These are phyloP conservation scores for Trilocha varians DNA, from an alignment of 2,888 invertebrate genomes.

Conservation along the genomic window DNA sequence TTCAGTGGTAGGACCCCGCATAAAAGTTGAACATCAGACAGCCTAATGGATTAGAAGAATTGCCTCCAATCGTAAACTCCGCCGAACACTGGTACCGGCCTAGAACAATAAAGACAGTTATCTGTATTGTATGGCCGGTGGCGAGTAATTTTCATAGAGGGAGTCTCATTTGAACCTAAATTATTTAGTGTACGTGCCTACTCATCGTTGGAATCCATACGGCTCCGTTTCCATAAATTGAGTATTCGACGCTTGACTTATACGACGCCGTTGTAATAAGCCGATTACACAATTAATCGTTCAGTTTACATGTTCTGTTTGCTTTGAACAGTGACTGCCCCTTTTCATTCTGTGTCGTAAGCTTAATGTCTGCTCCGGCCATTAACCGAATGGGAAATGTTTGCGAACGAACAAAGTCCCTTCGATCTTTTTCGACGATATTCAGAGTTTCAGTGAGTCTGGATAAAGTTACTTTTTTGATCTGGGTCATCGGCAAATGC, in stretches of 20 bases:
- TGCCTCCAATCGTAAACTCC: conserved; percentile 58
- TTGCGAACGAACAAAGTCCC: neutral
- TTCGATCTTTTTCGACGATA: conserved; percentile 4
- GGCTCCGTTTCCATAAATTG: neutral
- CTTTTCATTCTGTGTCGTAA: neutral
- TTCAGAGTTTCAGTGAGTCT: conserved; percentile 18
- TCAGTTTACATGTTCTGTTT: neutral
- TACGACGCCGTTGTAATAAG: neutral
- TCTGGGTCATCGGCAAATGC: conserved; percentile 58
- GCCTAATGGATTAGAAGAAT: conserved; percentile 71
- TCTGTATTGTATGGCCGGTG: conserved; percentile 36
- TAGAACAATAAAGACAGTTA: conserved; percentile 48
- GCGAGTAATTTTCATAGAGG: conserved; percentile 31
- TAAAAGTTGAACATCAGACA: conserved; percentile 68
- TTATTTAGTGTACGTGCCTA: conserved; percentile 26
- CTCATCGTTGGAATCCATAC: conserved; percentile 14
- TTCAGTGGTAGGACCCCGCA: conserved; percentile 61
- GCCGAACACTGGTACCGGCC: conserved; percentile 46
- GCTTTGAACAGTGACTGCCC: neutral
- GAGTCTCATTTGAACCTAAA: conserved; percentile 20
- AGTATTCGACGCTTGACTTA: neutral
- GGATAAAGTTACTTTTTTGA: conserved; percentile 41
- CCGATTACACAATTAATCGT: neutral
- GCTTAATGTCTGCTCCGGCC: neutral
- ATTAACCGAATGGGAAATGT: neutral